These are phyloP conservation scores for Dreissena rostriformis DNA, from an alignment of 1,140 invertebrate species.

Conservation along the genomic window DNA sequence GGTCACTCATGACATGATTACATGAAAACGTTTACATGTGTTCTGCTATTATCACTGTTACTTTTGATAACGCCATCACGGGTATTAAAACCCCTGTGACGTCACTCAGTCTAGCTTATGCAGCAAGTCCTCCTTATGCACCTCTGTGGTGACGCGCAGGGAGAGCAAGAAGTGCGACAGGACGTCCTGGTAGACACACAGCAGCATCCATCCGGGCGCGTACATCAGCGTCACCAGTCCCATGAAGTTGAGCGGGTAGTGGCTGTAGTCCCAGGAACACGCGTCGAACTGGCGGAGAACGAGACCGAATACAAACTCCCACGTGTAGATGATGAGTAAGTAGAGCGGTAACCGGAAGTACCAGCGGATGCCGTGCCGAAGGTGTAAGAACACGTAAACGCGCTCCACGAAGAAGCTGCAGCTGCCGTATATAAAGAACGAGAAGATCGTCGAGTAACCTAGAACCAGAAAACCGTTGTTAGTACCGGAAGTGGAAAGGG, in stretches of 20 bases:
- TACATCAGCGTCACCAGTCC: conserved; percentile 83
- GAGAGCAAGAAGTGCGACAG: conserved; percentile 67
- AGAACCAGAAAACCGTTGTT: too few species aligned
- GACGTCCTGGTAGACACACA: conserved; percentile 68
- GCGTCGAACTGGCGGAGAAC: conserved; percentile 81
- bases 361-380: conserved; percentile 51
- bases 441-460: conserved; percentile 82
- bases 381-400: conserved; percentile 72
- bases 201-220: conserved; percentile 81
- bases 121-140: background rate
- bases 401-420: conserved; percentile 81
- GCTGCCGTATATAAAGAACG: conserved; percentile 82
- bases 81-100: too few species aligned
- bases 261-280: conserved; percentile 84
- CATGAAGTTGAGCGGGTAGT: conserved; percentile 79
- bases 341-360: conserved; percentile 80
- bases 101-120: background rate
- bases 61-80: too few species aligned
- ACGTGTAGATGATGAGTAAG: conserved; percentile 80
- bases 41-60: too few species aligned
- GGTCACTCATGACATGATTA: too few species aligned
- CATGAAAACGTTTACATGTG: too few species aligned
- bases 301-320: conserved; percentile 81
- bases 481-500: too few species aligned
- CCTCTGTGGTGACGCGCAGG: conserved; percentile 53